A percentile compares a stretch with the other conserved stretches of the same genome.
These are phyloP conservation scores for Pteronotus mesoamericanus DNA, from an alignment of 2,797 vertebrate species.

Conservation along the genomic window DNA sequence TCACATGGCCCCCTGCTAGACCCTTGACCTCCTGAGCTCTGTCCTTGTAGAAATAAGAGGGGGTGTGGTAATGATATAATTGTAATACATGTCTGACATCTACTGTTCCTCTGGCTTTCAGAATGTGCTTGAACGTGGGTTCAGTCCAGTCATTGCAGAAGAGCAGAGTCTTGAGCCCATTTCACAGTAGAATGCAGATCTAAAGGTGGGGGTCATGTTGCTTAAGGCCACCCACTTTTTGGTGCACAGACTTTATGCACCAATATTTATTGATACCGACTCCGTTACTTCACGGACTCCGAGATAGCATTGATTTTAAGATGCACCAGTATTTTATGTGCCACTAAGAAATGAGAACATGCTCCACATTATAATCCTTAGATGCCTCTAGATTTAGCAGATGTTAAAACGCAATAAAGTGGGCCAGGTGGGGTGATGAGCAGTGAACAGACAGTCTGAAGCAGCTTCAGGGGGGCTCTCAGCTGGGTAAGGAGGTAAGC, in stretches of 20 bases:
- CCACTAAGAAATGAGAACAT: background rate
- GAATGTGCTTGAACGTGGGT: background rate
- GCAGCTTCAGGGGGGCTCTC: background rate
- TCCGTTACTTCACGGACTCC: background rate
- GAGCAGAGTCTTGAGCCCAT: background rate
- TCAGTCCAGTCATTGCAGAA: background rate
- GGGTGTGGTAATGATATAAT: background rate
- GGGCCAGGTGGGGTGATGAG: background rate
- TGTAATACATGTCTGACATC: background rate
- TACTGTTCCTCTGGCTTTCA: background rate
- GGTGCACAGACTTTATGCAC: background rate
- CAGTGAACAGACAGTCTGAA: background rate
- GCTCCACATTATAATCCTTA: fast-evolving
- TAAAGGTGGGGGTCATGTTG: fast-evolving
- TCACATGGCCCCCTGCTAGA: fast-evolving
- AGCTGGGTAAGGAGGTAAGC: background rate
- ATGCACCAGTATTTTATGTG: background rate
- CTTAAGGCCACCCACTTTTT: too few relatives aligned
- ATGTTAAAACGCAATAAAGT: background rate
- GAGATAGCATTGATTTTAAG: background rate
- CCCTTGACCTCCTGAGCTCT: background rate
- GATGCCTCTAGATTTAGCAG: background rate
- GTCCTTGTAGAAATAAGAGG: background rate
- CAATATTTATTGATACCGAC: fast-evolving
- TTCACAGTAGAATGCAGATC: background rate